phyloP scores from a whole-genome alignment of 2,888 invertebrate genomes.

The Kryphioiulus occultus region DNA sequence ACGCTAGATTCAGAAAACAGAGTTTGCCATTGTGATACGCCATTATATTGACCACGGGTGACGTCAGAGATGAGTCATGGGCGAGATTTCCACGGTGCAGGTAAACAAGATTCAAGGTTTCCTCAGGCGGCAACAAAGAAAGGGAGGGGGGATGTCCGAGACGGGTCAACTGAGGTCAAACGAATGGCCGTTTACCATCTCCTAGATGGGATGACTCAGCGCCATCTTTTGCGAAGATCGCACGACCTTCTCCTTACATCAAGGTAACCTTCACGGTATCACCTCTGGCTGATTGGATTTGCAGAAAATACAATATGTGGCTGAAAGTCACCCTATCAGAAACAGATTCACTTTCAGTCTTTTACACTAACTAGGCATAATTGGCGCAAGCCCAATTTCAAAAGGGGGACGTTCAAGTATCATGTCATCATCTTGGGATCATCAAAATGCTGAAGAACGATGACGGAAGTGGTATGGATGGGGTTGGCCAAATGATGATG shows the following conservation, averaged over 20 bases:
- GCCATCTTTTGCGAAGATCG: background rate
- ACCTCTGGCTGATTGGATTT: background rate
- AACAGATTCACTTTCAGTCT: too few relatives aligned
- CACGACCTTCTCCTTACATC: background rate
- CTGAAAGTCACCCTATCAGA: too few relatives aligned
- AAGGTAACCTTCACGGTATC: background rate
- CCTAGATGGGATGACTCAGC: background rate
- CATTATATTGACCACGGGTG: background rate
- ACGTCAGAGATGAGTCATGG: background rate
- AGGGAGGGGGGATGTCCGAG: background rate
- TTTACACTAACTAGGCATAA: too few relatives aligned
- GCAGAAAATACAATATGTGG: background rate
- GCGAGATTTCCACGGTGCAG: background rate
- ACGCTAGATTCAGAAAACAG: background rate
- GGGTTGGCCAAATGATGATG: too few relatives aligned
- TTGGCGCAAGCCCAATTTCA: too few relatives aligned
- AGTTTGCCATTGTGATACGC: background rate
- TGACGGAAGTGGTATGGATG: too few relatives aligned
- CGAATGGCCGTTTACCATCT: background rate
- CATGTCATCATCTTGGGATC: too few relatives aligned
- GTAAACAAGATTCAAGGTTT: conserved; percentile 9
- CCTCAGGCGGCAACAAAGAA: background rate
- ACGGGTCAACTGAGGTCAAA: conserved; percentile 9
- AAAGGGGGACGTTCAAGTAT: too few relatives aligned
- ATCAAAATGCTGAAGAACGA: too few relatives aligned